phyloP scores from a whole-genome alignment of 2,888 invertebrate genomes.

The Thecophora atra region DNA sequence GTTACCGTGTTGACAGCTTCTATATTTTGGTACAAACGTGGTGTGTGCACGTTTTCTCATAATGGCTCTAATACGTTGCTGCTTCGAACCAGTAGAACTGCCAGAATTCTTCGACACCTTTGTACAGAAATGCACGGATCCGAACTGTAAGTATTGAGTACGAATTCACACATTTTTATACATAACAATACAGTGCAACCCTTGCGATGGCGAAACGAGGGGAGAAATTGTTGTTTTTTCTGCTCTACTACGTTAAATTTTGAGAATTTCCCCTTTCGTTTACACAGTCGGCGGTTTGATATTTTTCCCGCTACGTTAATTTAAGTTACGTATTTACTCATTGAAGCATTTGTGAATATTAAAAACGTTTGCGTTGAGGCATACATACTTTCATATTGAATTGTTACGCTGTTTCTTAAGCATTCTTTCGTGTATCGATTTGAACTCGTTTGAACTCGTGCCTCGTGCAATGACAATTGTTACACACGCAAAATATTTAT shows the following conservation, averaged over 20 bases:
- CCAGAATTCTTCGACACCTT: conserved; percentile 80
- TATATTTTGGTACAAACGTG: not conserved
- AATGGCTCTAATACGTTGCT: conserved; percentile 73
- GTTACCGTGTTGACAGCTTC: no score
- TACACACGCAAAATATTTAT: no score
- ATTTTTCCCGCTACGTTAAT: no score
- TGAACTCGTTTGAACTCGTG: conserved; percentile 11
- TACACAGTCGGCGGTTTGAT: no score
- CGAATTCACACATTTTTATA: no score
- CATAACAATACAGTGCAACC: no score
- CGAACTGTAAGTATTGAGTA: conserved; percentile 76
- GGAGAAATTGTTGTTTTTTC: not conserved
- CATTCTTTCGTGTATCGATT: conserved; percentile 6
- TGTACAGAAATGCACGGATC: conserved; percentile 82
- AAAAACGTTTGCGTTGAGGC: not conserved
- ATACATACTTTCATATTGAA: not conserved
- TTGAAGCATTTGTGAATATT: no score
- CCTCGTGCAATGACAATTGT: not conserved
- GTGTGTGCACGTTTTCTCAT: not conserved
- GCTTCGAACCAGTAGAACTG: conserved; percentile 79
- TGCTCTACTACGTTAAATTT: no score
- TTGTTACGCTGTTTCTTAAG: no score
- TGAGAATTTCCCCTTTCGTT: no score
- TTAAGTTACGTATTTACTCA: no score
- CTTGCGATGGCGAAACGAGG: no score